These are phyloP conservation scores for Conus ventricosus DNA, from an alignment of 1,140 invertebrate genomes.

Conservation along the genomic window DNA sequence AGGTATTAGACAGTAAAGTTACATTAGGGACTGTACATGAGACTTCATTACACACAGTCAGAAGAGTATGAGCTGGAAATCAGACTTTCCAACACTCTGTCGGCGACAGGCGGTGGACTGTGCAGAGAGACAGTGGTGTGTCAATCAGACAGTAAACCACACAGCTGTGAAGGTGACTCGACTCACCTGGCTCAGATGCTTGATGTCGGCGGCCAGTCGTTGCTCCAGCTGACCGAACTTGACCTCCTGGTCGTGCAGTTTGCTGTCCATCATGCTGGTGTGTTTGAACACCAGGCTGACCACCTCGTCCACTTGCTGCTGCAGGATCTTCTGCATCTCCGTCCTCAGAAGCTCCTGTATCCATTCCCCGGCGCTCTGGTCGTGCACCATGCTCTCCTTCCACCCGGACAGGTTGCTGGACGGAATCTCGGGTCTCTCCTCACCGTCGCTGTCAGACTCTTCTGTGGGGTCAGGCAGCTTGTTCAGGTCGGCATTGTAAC, in stretches of 20 bases:
- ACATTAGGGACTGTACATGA: too few species aligned
- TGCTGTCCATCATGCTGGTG: slow-evolving; percentile 15
- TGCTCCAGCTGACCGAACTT: slow-evolving; percentile 22
- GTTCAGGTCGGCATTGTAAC: slow-evolving; percentile 12
- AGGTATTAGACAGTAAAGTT: too few species aligned
- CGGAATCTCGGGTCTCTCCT: not conserved
- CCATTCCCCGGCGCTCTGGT: slow-evolving; percentile 19
- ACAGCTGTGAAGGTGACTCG: not conserved
- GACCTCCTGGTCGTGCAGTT: slow-evolving; percentile 35
- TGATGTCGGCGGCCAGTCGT: slow-evolving; percentile 18
- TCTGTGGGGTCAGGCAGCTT: not conserved
- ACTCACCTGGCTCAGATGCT: slow-evolving; percentile 24
- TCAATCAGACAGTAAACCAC: too few species aligned
- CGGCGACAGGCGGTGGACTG: too few species aligned
- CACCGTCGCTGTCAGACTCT: not conserved
- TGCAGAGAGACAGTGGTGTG: too few species aligned
- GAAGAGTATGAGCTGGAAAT: too few species aligned
- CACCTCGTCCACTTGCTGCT: slow-evolving; percentile 46
- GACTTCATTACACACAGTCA: too few species aligned
- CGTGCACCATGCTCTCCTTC: slow-evolving; percentile 31
- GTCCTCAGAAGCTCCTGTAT: slow-evolving; percentile 39
- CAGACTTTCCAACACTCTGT: too few species aligned
- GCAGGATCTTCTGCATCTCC: slow-evolving; percentile 38
- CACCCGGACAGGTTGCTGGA: not conserved
- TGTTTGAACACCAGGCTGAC: slow-evolving; percentile 43